These are phyloP conservation scores for Chrysogorgia sp. DNA, from an alignment of 92 coral and sea anemone species.

Conservation along the genomic window DNA sequence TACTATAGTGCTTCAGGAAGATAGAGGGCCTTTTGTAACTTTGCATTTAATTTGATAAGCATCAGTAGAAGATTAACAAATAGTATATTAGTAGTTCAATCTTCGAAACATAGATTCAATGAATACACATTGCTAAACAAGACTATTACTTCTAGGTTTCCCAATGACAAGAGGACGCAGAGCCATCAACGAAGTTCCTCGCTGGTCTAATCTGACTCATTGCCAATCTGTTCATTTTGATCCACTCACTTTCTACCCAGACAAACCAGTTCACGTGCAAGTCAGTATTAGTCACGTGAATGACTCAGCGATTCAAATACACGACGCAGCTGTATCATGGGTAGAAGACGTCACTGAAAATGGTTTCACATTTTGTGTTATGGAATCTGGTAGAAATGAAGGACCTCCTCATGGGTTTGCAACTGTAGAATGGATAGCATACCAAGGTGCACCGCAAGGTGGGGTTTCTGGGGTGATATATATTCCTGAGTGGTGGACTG, in stretches of 20 bases:
- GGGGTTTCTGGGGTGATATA: neutral
- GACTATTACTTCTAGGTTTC: conserved; percentile 43
- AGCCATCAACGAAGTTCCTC: conserved; percentile 22
- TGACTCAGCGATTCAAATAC: too few relatives aligned
- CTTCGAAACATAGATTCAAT: too few relatives aligned
- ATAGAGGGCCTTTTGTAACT: too few relatives aligned
- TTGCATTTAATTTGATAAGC: too few relatives aligned
- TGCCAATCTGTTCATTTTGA: conserved; percentile 47
- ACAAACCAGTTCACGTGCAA: conserved; percentile 74
- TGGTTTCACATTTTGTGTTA: conserved; percentile 15
- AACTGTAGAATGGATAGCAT: conserved; percentile 8
- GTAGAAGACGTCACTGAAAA: conserved; percentile 23
- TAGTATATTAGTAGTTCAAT: too few relatives aligned
- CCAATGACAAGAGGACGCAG: conserved; percentile 49
- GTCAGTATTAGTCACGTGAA: conserved; percentile 74
- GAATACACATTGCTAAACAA: too few relatives aligned
- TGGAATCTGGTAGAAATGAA: conserved; percentile 4
- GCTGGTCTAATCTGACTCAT: conserved; percentile 26
- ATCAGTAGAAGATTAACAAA: too few relatives aligned
- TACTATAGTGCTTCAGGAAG: too few relatives aligned
- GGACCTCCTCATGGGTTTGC: neutral
- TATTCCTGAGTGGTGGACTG: neutral
- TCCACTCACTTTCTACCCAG: conserved; percentile 72
- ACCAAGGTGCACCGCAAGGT: conserved; percentile 17
- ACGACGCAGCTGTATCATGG: conserved; percentile 5